phyloP scores from a whole-genome alignment of 1,140 invertebrate genomes.

The Contarinia nasturtii region DNA sequence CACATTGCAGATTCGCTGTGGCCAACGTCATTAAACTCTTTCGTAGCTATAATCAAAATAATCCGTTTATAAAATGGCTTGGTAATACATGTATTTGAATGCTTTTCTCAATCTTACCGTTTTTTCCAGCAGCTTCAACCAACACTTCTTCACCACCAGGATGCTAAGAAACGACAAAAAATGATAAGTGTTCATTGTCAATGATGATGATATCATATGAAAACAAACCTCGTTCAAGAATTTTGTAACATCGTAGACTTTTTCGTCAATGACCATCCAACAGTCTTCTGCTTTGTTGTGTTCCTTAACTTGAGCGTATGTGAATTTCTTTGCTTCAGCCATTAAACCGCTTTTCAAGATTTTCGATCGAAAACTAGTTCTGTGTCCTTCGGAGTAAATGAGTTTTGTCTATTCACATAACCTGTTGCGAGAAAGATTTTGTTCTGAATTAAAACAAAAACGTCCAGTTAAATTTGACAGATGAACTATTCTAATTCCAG shows the following conservation, averaged over 20 bases:
- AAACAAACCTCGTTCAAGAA: constrained; percentile 37
- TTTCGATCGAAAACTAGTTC: too few species aligned
- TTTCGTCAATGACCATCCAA: constrained; percentile 41
- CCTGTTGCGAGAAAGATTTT: too few species aligned
- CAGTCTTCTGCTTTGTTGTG: constrained; percentile 28
- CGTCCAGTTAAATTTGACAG: too few species aligned
- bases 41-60: constrained; percentile 26
- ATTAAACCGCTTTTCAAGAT: constrained; percentile 1
- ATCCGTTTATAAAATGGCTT: too few species aligned
- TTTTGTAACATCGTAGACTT: constrained; percentile 42
- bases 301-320: constrained; percentile 30
- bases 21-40: constrained; percentile 69
- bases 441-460: too few species aligned
- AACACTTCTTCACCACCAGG: constrained; percentile 71
- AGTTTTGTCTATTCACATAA: too few species aligned
- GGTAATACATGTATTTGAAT: neutral
- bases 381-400: too few species aligned
- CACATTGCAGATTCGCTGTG: constrained; percentile 65
- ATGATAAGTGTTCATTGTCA: neutral
- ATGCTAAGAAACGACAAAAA: constrained; percentile 32
- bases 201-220: neutral
- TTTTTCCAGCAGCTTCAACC: constrained; percentile 51
- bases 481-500: too few species aligned
- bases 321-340: constrained; percentile 18
- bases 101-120: constrained; percentile 24